phyloP scores from a whole-genome alignment of 2,113 vertebrate genomes.

The Oncorhynchus clarkii region DNA sequence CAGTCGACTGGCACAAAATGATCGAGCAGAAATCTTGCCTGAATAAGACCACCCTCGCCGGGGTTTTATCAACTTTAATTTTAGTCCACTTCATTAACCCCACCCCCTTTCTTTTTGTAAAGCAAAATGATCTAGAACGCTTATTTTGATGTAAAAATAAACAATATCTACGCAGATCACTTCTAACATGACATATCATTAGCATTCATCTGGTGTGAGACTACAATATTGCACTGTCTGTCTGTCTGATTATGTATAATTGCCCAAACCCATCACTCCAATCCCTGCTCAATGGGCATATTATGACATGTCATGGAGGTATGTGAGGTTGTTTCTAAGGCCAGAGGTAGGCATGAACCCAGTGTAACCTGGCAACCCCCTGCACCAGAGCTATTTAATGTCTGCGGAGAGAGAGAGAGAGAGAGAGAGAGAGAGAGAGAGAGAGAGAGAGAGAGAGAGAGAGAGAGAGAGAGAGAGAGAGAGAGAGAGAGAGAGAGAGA shows the following conservation, averaged over 20 bases:
- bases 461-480: constrained; percentile 35
- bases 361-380: constrained; percentile 38
- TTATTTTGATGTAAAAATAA: not conserved
- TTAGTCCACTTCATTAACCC: no score
- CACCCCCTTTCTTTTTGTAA: no score
- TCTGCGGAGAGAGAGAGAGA: constrained; percentile 40
- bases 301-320: constrained; percentile 42
- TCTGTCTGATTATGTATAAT: not conserved
- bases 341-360: constrained; percentile 40
- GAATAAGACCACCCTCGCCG: no score
- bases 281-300: constrained; percentile 33
- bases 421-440: constrained; percentile 37
- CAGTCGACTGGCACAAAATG: not conserved
- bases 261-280: constrained; percentile 22
- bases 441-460: constrained; percentile 33
- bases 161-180: not conserved
- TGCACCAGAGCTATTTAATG: constrained; percentile 39
- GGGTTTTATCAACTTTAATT: no score
- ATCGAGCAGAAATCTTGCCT: not conserved
- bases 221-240: not conserved
- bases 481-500: constrained; percentile 34
- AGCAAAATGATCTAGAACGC: no score
- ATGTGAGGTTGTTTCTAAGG: constrained; percentile 40
- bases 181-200: not conserved
- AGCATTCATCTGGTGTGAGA: not conserved